Evolutionary conservation across 2,888 invertebrate species (phyloP).

Genomic region (Arge pagana): DNA sequence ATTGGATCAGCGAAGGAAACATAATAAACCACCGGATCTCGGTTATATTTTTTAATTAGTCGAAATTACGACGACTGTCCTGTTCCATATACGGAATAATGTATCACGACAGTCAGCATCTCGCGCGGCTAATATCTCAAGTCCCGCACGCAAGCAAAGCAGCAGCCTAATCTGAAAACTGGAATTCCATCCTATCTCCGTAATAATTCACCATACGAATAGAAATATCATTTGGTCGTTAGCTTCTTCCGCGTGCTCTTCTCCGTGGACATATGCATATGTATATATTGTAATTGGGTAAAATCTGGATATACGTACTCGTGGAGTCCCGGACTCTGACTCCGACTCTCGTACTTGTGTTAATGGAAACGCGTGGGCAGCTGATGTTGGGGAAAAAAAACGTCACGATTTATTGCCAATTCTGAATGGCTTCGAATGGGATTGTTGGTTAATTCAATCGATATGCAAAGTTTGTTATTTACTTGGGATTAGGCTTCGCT

Average conservation of each 20-base stretch:
- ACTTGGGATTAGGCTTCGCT: too few relatives aligned
- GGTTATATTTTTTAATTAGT: constrained; percentile 41
- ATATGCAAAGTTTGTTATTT: too few relatives aligned
- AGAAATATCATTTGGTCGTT: constrained; percentile 40
- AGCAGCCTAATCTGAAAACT: constrained; percentile 36
- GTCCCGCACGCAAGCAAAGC: constrained; percentile 1
- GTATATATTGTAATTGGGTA: too few relatives aligned
- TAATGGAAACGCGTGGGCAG: neutral
- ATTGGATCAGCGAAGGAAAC: too few relatives aligned
- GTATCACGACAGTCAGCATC: neutral
- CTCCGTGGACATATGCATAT: too few relatives aligned
- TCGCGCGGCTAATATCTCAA: constrained; percentile 3
- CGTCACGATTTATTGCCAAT: constrained; percentile 7
- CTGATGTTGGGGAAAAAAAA: neutral
- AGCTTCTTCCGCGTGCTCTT: constrained; percentile 14
- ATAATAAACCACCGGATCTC: constrained; percentile 24
- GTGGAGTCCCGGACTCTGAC: neutral
- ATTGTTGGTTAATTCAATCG: neutral
- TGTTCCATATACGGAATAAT: constrained; percentile 21
- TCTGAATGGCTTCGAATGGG: constrained; percentile 4
- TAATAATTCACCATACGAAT: constrained; percentile 44
- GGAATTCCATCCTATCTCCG: constrained; percentile 22
- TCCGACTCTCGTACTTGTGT: too few relatives aligned
- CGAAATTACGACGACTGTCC: constrained; percentile 29
- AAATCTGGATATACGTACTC: too few relatives aligned